Conservation (phyloP, 2,113 vertebrate species). For the Calonectris borealis region DNA sequence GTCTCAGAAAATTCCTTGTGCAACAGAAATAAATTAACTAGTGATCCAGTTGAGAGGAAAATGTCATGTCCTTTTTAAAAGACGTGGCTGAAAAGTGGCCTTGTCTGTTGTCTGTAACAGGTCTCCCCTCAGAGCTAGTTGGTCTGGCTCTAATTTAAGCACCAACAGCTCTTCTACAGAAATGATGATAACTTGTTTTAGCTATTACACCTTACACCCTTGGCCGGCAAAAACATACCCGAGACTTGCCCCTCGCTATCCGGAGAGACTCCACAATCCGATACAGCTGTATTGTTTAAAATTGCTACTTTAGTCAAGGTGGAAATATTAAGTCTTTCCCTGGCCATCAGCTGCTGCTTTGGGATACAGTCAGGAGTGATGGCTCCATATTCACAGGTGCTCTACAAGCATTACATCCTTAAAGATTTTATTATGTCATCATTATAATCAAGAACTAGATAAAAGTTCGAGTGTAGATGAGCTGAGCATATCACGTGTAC, state of each 20-base stretch:
- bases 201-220: neutral
- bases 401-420: neutral
- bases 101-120: neutral
- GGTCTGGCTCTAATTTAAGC: neutral
- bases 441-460: neutral
- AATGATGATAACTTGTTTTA: neutral
- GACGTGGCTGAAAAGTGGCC: neutral
- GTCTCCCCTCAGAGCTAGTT: neutral
- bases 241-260: neutral
- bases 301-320: neutral
- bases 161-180: neutral
- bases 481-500: neutral
- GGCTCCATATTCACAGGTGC: neutral
- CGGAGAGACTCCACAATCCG: neutral
- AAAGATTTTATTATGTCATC: neutral
- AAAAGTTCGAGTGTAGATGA: neutral
- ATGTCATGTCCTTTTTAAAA: conserved; percentile 1
- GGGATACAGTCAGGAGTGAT: neutral
- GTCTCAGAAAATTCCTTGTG: neutral
- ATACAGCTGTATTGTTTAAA: neutral
- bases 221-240: neutral
- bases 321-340: neutral
- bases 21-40: neutral
- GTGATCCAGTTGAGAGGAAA: neutral
- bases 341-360: neutral